Evolutionary conservation across 1,140 invertebrate species (phyloP).

Genomic region (Ceratoteleas bidentatus): DNA sequence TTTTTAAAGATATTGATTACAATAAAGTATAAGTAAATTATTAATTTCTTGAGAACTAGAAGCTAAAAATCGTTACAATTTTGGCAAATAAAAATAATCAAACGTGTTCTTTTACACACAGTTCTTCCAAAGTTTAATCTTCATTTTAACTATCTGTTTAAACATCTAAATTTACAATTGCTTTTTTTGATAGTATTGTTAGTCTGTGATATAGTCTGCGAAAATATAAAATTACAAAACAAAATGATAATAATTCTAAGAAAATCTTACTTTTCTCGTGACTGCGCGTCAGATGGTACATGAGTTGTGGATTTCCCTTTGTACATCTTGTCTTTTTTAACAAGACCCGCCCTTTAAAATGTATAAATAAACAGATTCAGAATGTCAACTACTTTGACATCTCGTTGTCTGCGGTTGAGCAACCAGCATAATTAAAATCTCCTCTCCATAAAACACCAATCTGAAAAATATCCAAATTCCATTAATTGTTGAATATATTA

Average conservation of each 20-base stretch:
- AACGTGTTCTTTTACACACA: no score
- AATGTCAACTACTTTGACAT: slow-evolving; percentile 15
- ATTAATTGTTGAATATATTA: not conserved
- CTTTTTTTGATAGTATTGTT: no score
- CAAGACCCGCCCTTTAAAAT: not conserved
- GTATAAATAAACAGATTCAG: not conserved
- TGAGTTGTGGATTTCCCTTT: slow-evolving; percentile 25
- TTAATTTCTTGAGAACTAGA: no score
- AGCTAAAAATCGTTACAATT: no score
- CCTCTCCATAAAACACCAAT: not conserved
- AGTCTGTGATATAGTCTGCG: no score
- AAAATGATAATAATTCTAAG: not conserved
- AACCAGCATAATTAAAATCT: not conserved
- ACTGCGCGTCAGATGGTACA: slow-evolving; percentile 42
- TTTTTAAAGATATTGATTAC: no score
- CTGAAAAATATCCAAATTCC: not conserved
- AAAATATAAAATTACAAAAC: not conserved
- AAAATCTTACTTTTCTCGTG: slow-evolving; percentile 31
- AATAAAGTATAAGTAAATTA: no score
- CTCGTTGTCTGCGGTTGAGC: not conserved
- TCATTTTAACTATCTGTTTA: no score
- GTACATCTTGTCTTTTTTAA: slow-evolving; percentile 28
- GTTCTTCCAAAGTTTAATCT: no score
- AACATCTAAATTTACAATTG: no score
- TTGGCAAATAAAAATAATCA: no score